A percentile compares a stretch with the other conserved stretches of the same genome.
phyloP scores from a whole-genome alignment of 2,797 vertebrate species.

The Basileuterus tristriatus region DNA sequence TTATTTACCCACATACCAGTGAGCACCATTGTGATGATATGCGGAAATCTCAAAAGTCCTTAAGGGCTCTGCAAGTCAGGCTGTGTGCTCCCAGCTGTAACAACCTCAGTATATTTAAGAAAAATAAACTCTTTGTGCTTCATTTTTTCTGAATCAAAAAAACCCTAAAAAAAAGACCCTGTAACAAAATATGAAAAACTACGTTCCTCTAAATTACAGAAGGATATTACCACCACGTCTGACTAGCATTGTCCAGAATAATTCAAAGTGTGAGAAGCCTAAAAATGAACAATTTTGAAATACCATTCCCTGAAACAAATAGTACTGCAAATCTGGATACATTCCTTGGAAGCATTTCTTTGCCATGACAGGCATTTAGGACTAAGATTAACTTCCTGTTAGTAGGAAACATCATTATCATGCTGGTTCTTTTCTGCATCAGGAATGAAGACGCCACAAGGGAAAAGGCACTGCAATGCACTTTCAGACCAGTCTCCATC shows the following conservation, averaged over 20 bases:
- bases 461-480: not conserved
- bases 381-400: conserved; percentile 37
- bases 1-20: not conserved
- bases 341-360: not conserved
- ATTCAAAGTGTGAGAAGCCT: not conserved
- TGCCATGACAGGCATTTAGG: conserved; percentile 12
- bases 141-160: not conserved
- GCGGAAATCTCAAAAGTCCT: not conserved
- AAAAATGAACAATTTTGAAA: conserved; percentile 19
- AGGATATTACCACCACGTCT: not conserved
- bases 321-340: not conserved
- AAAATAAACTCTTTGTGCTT: not conserved
- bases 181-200: not conserved
- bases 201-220: not conserved
- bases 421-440: not conserved
- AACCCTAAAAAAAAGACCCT: not conserved
- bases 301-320: not conserved
- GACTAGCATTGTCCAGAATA: not conserved
- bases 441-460: not conserved
- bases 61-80: not conserved
- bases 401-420: not conserved
- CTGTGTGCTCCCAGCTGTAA: not conserved
- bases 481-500: not conserved
- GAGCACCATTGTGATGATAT: not conserved
- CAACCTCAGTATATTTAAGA: not conserved